phyloP scores from a whole-genome alignment of 2,113 vertebrate species.

The Pan troglodytes region NHGRI_mPanTro3-v2.1_pri NC_072416.2:7027501-7028000 shows the following conservation, averaged over 20 bases:
- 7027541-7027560: neutral
- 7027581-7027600: neutral
- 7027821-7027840: neutral
- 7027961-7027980: conserved; percentile 36
- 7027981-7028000: conserved; percentile 75
- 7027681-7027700: neutral
- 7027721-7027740: neutral
- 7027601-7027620: neutral
- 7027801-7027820: neutral
- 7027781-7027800: neutral
- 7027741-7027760: neutral
- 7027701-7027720: neutral
- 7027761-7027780: neutral
- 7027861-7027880: neutral
- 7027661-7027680: neutral
- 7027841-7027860: neutral
- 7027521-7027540: neutral
- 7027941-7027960: neutral
- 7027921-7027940: conserved; percentile 47
- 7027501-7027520: neutral
- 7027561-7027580: neutral
- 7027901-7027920: neutral
- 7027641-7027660: neutral
- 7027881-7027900: neutral
- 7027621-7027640: neutral